These are phyloP conservation scores for Noctua fimbriata DNA, from an alignment of 2,888 invertebrate genomes.

Conservation along the genomic window DNA sequence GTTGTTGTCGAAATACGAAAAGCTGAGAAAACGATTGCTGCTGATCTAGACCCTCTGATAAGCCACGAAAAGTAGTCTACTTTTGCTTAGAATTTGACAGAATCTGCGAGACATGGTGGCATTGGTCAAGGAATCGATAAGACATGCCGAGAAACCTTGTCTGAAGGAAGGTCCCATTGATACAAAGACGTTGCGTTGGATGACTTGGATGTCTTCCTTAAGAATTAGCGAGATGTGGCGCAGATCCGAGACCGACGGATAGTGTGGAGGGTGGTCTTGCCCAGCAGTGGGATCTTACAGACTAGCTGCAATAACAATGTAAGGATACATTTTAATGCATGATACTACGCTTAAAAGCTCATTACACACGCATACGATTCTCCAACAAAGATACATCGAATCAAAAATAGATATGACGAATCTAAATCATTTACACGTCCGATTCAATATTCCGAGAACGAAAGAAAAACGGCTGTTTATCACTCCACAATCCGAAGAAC, in stretches of 20 bases:
- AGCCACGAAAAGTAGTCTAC: background rate
- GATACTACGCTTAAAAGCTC: background rate
- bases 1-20: too few relatives aligned
- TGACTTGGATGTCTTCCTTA: background rate
- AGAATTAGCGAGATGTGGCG: too few relatives aligned
- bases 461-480: constrained; percentile 51
- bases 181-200: background rate
- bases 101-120: too few relatives aligned
- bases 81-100: background rate
- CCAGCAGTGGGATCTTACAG: background rate
- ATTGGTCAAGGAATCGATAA: too few relatives aligned
- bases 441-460: constrained; percentile 31
- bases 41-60: too few relatives aligned
- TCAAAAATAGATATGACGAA: constrained; percentile 52
- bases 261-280: too few relatives aligned
- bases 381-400: constrained; percentile 7
- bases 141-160: background rate
- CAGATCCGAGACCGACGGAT: background rate
- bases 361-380: background rate
- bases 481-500: constrained; percentile 28
- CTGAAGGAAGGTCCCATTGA: background rate
- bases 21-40: background rate
- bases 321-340: background rate
- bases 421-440: constrained; percentile 39
- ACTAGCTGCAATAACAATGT: background rate